These are phyloP conservation scores for Dasypogon diadema DNA, from an alignment of 2,888 invertebrate species.

Conservation along the genomic window DNA sequence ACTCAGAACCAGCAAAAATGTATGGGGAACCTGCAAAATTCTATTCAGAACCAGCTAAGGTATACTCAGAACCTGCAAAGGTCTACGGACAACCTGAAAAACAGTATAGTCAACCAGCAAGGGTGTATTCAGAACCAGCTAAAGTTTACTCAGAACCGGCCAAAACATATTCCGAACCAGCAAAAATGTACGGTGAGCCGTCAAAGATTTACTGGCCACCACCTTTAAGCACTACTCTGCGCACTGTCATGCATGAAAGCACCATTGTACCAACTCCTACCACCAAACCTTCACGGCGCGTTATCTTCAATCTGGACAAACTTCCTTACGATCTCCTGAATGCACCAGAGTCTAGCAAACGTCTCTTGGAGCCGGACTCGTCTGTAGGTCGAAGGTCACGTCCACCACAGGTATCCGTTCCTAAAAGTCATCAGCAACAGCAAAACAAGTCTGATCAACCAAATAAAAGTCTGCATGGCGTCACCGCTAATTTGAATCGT, in stretches of 20 bases:
- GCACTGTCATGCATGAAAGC: not conserved
- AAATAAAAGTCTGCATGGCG: constrained; percentile 67
- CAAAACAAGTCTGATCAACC: constrained; percentile 61
- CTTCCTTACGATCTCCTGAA: constrained; percentile 68
- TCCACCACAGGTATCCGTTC: constrained; percentile 58
- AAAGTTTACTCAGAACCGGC: constrained; percentile 74
- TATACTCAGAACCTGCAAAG: constrained; percentile 73
- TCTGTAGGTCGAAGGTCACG: constrained; percentile 56
- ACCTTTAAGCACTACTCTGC: constrained; percentile 56
- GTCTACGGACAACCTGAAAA: constrained; percentile 71
- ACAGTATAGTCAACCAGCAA: constrained; percentile 70
- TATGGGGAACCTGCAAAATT: constrained; percentile 70
- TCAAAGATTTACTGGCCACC: constrained; percentile 64
- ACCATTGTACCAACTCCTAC: not conserved
- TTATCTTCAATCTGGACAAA: constrained; percentile 68
- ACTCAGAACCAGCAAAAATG: constrained; percentile 70
- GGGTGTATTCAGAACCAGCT: constrained; percentile 73
- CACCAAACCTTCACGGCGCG: constrained; percentile 60
- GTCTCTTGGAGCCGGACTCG: constrained; percentile 60
- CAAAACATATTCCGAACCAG: constrained; percentile 72
- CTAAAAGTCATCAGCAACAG: constrained; percentile 60
- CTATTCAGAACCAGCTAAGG: constrained; percentile 73
- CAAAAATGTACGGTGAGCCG: constrained; percentile 71
- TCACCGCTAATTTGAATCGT: constrained; percentile 64
- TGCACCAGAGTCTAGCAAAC: constrained; percentile 62